Conservation (phyloP, 2,797 vertebrate genomes). For the Cyprinella venusta region DNA sequence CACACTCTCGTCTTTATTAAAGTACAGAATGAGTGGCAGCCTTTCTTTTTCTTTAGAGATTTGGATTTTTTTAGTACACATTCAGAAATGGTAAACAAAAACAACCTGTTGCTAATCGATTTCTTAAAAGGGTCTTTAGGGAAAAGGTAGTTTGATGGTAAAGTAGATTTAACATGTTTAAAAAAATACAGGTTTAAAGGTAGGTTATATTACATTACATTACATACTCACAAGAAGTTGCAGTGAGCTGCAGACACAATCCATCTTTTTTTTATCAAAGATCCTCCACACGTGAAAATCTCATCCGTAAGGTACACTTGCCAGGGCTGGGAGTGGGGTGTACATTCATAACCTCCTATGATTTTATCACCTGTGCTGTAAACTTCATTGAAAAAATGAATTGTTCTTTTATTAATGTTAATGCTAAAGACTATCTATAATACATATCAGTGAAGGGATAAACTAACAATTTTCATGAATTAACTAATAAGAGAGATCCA, state of each 20-base stretch:
- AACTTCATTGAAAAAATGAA: neutral
- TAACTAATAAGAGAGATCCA: neutral
- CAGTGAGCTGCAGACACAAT: conserved; percentile 72
- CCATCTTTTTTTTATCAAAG: conserved; percentile 66
- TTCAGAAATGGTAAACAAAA: neutral
- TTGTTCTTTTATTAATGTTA: neutral
- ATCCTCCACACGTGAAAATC: conserved; percentile 67
- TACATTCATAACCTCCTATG: conserved; percentile 73
- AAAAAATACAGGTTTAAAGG: neutral
- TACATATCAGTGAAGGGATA: neutral
- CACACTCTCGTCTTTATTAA: neutral
- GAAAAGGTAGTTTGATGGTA: neutral
- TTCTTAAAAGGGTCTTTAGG: neutral
- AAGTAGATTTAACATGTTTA: neutral
- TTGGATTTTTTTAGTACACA: no score
- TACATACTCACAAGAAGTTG: conserved; percentile 62
- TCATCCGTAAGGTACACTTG: conserved; percentile 64
- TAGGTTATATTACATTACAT: no score
- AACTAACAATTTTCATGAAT: neutral
- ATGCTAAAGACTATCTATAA: neutral
- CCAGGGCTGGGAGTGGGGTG: conserved; percentile 64
- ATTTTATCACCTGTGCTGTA: conserved; percentile 70
- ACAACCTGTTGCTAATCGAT: neutral
- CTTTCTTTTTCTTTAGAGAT: no score
- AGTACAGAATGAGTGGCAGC: no score